Percentiles rank a stretch among this genome's conserved stretches.
These are phyloP conservation scores for Sialis fuliginosa DNA, from an alignment of 2,888 invertebrate species.

Conservation along the genomic window DNA sequence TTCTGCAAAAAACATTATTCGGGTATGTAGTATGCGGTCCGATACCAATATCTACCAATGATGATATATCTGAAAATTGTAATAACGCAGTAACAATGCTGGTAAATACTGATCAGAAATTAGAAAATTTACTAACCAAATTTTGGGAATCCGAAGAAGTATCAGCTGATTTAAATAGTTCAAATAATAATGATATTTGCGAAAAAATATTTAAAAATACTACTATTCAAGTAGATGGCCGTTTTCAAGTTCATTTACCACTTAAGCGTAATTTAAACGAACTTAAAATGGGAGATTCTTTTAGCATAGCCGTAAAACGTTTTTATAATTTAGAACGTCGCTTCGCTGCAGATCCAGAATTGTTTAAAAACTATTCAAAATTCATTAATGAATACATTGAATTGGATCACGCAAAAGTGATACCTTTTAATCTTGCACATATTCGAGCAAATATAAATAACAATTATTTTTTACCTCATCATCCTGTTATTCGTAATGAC, in stretches of 20 bases:
- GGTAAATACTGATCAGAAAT: neutral
- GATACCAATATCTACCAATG: neutral
- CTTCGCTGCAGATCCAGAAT: neutral
- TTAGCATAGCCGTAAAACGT: neutral
- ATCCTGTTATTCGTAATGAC: neutral
- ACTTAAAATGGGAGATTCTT: neutral
- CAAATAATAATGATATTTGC: neutral
- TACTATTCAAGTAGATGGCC: neutral
- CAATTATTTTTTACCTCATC: neutral
- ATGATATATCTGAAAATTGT: neutral
- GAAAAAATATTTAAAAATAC: neutral
- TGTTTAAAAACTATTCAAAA: neutral
- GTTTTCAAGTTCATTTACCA: neutral
- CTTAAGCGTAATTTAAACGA: neutral
- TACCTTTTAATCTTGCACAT: neutral
- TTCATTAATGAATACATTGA: neutral
- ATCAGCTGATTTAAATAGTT: neutral
- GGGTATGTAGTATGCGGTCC: neutral
- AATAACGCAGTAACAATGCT: neutral
- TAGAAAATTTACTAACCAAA: neutral
- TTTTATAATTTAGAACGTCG: neutral
- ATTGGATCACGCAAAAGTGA: neutral
- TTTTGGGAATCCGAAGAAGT: neutral
- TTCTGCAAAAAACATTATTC: neutral
- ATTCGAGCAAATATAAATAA: neutral